Evolutionary conservation across 2,113 vertebrate species (phyloP), one percentile per base, ranked within the genome.

Genomic region (Mormyrus iriodes): DNA sequence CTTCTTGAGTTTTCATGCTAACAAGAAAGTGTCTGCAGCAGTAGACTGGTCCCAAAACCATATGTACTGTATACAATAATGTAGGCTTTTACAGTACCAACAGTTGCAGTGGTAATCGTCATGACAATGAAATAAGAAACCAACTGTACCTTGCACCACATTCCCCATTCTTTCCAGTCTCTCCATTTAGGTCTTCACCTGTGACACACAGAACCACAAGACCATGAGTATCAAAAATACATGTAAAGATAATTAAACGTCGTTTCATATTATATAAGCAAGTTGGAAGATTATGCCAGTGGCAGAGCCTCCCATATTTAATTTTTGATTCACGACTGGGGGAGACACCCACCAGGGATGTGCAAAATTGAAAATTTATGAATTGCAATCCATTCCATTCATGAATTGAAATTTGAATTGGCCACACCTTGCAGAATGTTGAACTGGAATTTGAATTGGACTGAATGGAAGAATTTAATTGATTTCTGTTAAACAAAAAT

Each of bases 131-230:
- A 49, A 51, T 2, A 27, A n/a, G 44, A 51, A 85, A 17, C 3
- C 13, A 52, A 31, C 39, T 21, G 4, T 91, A 96, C 96, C 93
- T 93, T 27, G 35, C 52, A 87, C 35, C n/a, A 51, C 86, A 31
- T 88, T 98, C 97, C 39, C 91, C 96, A 89, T 94, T 97, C 91
- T 91, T 86, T 91, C 92, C 96, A 4, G 96, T 95, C 53, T 94
- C 96, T 31, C 96, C 97, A 88, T 94, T 98, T 91, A 96, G 94
- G 86, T 95, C 92, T 93, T 94, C 87, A 94, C 94, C 97, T 98
- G 94, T 89, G 15, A 4, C 73, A 91, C 13, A 53, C 4, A 76
- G 55, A 44, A 44, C 15, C 13, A 53, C 4, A 76, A 42, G n/a
- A 44, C 15, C 4, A 61, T 15, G 10, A n/a, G 10, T 27, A 13